Evolutionary conservation across 2,113 vertebrate genomes (phyloP), one percentile per base, ranked within the genome.

Genomic region (Ariopsis seemanni): DNA sequence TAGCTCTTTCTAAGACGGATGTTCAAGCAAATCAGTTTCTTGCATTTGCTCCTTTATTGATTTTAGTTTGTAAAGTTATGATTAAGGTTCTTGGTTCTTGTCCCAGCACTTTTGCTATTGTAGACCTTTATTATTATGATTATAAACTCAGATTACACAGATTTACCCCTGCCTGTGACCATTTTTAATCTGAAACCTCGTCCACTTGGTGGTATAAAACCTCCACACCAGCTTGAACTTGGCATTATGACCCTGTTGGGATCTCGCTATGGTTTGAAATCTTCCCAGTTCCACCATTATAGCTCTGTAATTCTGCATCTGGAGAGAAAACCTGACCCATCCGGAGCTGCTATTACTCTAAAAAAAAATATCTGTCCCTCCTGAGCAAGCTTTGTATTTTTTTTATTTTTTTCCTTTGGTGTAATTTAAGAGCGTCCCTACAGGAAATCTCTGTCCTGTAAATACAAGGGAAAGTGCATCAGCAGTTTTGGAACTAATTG

Each of bases 341-440:
- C 71, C 30, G 62, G 80, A 79, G 53, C 80, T 22, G 2, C 82
- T 55, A 78, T 89, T 83, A 71, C 55, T 42, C 71, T 27, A 57
- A 88, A 81, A 88, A 81, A 78, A 25, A 77, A 55, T 50, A 83
- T 77, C 80, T 60, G 71, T 89, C 80, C 85, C 80, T 58, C 50
- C 60, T 86, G 80, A 79, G 80, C 71, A 15, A n/a, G 30, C 75
- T 85, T 71, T 62, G 77, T 34, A 50, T 71, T 25, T 75, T 50
- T n/a, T 57, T 34, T 42, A 34, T 77, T 86, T 72, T 15, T 67
- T 20, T 30, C 53, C 53, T 30, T 58, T 7, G 27, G 57, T 22
- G 27, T 84, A 69, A 86, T 86, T 86, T 86, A 83, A 71, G 62
- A 34, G 25, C 52, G 71, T 86, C 62, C 74, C 80, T 58, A 34